phyloP scores from a whole-genome alignment of 2,113 vertebrate species.

The Oreochromis aureus region DNA sequence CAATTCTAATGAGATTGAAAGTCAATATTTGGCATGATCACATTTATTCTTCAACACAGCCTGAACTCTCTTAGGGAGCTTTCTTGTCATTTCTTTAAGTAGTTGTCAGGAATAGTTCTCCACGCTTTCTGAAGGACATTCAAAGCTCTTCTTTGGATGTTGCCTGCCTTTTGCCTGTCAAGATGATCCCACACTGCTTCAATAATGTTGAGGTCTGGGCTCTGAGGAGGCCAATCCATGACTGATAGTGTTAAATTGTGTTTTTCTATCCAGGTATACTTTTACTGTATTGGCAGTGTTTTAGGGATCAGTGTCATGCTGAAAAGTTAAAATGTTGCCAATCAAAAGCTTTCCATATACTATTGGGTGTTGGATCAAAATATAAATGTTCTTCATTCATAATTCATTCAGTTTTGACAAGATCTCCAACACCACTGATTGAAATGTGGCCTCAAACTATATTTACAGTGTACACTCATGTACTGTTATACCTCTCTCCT shows the following conservation, averaged over 20 bases:
- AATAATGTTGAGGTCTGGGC: background rate
- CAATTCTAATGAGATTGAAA: background rate
- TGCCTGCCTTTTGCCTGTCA: background rate
- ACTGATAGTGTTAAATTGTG: background rate
- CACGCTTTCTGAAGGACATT: background rate
- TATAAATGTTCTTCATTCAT: background rate
- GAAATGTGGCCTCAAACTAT: background rate
- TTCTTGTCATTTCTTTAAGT: background rate
- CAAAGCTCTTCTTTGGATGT: background rate
- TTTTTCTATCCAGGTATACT: background rate
- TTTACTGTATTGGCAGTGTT: background rate
- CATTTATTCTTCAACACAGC: background rate
- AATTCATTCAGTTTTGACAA: background rate
- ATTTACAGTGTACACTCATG: background rate
- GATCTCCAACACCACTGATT: background rate
- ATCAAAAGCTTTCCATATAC: background rate
- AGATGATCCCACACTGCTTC: background rate
- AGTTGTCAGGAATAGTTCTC: background rate
- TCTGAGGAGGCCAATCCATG: background rate
- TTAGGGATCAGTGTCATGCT: background rate
- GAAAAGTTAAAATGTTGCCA: background rate
- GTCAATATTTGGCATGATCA: background rate
- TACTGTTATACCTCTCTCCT: background rate
- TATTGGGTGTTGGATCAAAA: background rate
- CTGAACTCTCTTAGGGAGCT: background rate